Percentiles rank a stretch among this genome's conserved stretches.
phyloP scores from a whole-genome alignment of 2,888 invertebrate genomes.

The Amaurobius ferox region DNA sequence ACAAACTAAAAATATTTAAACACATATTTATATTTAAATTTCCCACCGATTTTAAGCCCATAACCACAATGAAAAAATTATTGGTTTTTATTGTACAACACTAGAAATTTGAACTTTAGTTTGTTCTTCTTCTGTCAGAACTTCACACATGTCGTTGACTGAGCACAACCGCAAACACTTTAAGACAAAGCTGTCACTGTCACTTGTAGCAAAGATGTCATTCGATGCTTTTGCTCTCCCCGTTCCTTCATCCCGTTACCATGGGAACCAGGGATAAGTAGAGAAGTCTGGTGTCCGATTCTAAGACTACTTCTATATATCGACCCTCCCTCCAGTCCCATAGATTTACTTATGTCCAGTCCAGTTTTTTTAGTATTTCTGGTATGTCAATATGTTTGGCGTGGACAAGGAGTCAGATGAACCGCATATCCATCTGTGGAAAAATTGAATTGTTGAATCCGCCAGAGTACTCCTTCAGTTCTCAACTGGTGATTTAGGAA shows the following conservation, averaged over 20 bases:
- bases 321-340: not conserved
- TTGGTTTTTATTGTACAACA: too few relatives aligned
- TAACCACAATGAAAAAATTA: too few relatives aligned
- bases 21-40: too few relatives aligned
- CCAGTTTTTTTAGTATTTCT: not conserved
- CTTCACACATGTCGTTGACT: not conserved
- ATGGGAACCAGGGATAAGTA: slow-evolving; percentile 45
- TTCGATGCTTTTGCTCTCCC: slow-evolving; percentile 15
- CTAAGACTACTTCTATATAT: slow-evolving; percentile 4
- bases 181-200: slow-evolving; percentile 42
- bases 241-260: slow-evolving; percentile 24
- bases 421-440: too few relatives aligned
- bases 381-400: not conserved
- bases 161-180: not conserved
- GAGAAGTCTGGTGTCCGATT: slow-evolving; percentile 55
- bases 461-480: too few relatives aligned
- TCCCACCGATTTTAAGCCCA: too few relatives aligned
- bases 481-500: too few relatives aligned
- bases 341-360: too few relatives aligned
- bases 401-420: not conserved
- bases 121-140: too few relatives aligned
- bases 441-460: too few relatives aligned
- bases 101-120: too few relatives aligned
- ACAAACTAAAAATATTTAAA: too few relatives aligned
- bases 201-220: slow-evolving; percentile 41